Evolutionary conservation across 2,888 invertebrate genomes (phyloP), one percentile per base, ranked within the genome.

Genomic region (Bimastos eiseni): DNA sequence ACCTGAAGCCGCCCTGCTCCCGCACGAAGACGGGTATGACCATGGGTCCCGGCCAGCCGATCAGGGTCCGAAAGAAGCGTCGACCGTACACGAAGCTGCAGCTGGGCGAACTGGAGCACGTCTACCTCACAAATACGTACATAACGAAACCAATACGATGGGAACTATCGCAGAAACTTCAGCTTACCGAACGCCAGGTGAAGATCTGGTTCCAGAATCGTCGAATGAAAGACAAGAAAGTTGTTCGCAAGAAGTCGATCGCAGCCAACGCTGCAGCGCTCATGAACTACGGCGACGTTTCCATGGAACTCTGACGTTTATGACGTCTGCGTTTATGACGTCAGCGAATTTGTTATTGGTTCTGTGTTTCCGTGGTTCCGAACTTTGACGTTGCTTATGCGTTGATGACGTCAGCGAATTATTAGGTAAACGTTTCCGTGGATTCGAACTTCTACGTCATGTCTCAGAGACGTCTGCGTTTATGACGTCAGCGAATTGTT

Each of bases 81-180:
- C 98, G 99, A 95, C 99, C 99, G 34, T 99, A 99, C 96, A 98
- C 98, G 90, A 98, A 99, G 96, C 98, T 97, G 96, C 99, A 99
- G 96, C 98, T 98, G 24, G 96, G 98, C 93, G 98, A 98, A 96
- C 96, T 99, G 95, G 98, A 99, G 96, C 98, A 98, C 95, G 70
- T 91, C 96, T 99, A 98, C 96, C 97, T 98, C 92, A 98, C 97
- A 96, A 98, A 98, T 96, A 98, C 98, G 91, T 99, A 99, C 96
- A 98, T 99, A 93, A 98, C 98, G 93, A 98, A 99, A 96, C 98
- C 99, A 95, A 98, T 98, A 95, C 97, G 98, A 93, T 98, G 98
- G 98, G 99, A 99, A 95, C 96, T 99, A 94, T 98, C 99, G 94
- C 97, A 98, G 93, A 98, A 98, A 95, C 96, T 99, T 93, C 98